phyloP scores from a whole-genome alignment of 2,113 vertebrate genomes.

The Ranitomeya imitator region DNA sequence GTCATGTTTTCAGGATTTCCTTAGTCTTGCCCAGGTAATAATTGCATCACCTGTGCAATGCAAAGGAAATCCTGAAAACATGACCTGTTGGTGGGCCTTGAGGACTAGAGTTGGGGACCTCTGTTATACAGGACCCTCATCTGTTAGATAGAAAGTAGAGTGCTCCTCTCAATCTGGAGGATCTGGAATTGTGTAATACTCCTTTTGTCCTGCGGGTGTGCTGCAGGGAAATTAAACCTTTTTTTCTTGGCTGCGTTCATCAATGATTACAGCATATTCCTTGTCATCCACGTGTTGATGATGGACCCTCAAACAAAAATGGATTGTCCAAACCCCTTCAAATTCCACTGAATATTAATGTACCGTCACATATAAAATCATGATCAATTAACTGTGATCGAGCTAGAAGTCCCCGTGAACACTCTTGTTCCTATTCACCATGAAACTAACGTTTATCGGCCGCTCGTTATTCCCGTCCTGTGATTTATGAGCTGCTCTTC shows the following conservation, averaged over 20 bases:
- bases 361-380: too few species aligned
- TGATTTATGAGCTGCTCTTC: slow-evolving; percentile 22
- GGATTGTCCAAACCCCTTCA: background rate
- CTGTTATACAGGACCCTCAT: too few species aligned
- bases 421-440: background rate
- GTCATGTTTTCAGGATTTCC: too few species aligned
- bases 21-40: too few species aligned
- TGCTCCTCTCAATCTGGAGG: too few species aligned
- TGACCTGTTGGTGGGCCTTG: too few species aligned
- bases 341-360: background rate
- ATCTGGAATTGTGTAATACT: background rate
- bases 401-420: background rate
- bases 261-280: background rate
- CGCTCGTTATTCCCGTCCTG: background rate
- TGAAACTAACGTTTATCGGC: background rate
- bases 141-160: too few species aligned
- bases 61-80: too few species aligned
- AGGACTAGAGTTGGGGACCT: too few species aligned
- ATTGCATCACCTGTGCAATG: too few species aligned
- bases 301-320: background rate
- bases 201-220: background rate
- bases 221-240: background rate
- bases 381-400: background rate
- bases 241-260: background rate
- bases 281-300: background rate